These are phyloP conservation scores for Parauchenoglanis ngamensis DNA, from an alignment of 2,797 vertebrate species.

Conservation along the genomic window DNA sequence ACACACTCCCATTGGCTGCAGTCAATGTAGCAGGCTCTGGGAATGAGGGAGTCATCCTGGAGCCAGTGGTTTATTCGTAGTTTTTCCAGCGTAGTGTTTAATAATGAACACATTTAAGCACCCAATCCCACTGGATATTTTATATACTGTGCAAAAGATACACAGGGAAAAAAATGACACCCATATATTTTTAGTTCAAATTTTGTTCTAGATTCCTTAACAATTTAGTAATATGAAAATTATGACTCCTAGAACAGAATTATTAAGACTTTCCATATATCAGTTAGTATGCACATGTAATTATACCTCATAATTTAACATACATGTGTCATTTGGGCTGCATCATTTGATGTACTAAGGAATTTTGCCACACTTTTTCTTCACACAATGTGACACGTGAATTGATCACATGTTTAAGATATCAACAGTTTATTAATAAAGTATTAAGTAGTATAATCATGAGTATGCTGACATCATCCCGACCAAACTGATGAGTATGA, in stretches of 20 bases:
- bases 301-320: constrained; percentile 1
- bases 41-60: background rate
- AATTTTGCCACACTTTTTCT: background rate
- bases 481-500: background rate
- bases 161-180: too few relatives aligned
- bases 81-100: background rate
- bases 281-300: background rate
- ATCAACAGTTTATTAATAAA: background rate
- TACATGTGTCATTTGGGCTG: background rate
- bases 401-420: background rate
- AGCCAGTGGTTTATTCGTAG: background rate
- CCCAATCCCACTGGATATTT: too few relatives aligned
- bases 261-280: background rate
- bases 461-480: background rate
- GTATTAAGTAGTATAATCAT: background rate
- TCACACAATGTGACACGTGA: background rate
- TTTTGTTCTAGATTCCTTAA: background rate
- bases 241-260: background rate
- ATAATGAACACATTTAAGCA: too few relatives aligned
- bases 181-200: too few relatives aligned
- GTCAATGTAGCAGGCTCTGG: background rate
- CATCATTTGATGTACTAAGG: background rate
- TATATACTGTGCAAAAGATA: too few relatives aligned
- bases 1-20: background rate
- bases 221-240: background rate